Base-by-base conservation (phyloP, 2,113 vertebrate species). In the Typhlomys cinereus region DNA sequence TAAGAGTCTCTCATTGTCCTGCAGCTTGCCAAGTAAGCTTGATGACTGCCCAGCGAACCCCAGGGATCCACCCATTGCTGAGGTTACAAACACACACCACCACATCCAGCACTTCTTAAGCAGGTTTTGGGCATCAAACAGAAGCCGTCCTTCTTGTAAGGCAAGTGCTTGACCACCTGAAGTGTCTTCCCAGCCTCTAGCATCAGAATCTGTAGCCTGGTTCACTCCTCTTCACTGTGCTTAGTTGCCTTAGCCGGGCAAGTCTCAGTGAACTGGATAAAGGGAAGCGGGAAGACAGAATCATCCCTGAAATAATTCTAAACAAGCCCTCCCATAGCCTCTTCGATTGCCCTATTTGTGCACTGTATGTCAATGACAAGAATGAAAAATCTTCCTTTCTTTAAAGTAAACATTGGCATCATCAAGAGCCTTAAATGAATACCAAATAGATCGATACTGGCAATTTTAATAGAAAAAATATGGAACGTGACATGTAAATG, bases 401-500 rank as follows among this genome's bases (percentile, higher is more conserved):
- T 67, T 78, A 67, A 41, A 83, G 79, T 39, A 79, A 90, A 62
- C 59, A 76, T 73, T 89, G 57, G 44, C 89, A 73, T 44, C 61
- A 61, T 13, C 48, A 69, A 86, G 92, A 91, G 18, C 52, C 23
- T 84, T 71, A 57, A 92, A 93, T 7, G 31, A 95, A 89, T 73
- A 89, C 34, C 21, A 71, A 94, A 84, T 64, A 87, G 39, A 69
- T 61, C 66, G 82, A 80, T 34, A 48, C 78, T 85, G 61, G 67
- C 4, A 73, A 87, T 94, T 91, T 92, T 59, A 76, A 89, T 69
- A 64, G 62, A 44, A 84, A 92, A 95, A 97, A 74, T 79, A 83
- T 46, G 54, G 52, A 57, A 50, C 57, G 82, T 69, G 86, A 87
- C 71, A 85, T 62, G 31, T 67, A 91, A 91, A 87, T 92, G 69